Base-by-base conservation (phyloP, 2,888 invertebrate species). In the Keiferia lycopersicella region DNA sequence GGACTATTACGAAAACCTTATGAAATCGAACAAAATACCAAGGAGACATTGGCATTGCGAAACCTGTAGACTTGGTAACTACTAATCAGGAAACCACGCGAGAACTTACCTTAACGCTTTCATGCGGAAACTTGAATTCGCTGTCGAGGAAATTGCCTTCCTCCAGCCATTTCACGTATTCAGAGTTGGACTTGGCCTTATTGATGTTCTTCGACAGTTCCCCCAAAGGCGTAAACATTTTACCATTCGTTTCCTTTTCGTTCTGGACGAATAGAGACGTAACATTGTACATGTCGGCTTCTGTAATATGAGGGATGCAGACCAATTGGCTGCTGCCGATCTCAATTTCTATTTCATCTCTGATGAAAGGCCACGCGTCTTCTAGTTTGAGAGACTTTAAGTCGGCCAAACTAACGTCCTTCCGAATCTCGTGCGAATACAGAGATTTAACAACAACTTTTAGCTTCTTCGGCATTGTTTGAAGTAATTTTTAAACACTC, bases 301-400 rank as follows among this genome's bases (percentile, higher is more conserved):
- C 92, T 8, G 92, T 92, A 68, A 92, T 90, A 73, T 91, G 89
- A 66, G 92, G 92, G 66, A 92, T 92, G 77, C 92, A 92, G 64
- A 92, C 86, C 60, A 91, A 80, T 74, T 91, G 87, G 67, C 83
- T 88, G 70, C 87, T 87, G n/a, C 92, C 92, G 66, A 92, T 91
- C 82, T 92, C 92, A 58, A 80, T 87, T 74, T 92, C 92, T 60
- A 92, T 91, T 84, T 92, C 92, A 67, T 91, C 91, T 72, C 92
- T 83, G 59, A 92, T 92, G 75, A 91, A 92, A 16, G 92, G 92
- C 92, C 92, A 92, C 0, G 92, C 92, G 64, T 92, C 91, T 68
- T 92, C 92, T 53, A 92, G 77, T 69, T 90, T 90, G 11, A 92
- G 75, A 18, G 92, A 92, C 67, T 90, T 87, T 64, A 92, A 77